Evolutionary conservation across 2,113 vertebrate genomes (phyloP).

Genomic region (Oncorhynchus keta): DNA sequence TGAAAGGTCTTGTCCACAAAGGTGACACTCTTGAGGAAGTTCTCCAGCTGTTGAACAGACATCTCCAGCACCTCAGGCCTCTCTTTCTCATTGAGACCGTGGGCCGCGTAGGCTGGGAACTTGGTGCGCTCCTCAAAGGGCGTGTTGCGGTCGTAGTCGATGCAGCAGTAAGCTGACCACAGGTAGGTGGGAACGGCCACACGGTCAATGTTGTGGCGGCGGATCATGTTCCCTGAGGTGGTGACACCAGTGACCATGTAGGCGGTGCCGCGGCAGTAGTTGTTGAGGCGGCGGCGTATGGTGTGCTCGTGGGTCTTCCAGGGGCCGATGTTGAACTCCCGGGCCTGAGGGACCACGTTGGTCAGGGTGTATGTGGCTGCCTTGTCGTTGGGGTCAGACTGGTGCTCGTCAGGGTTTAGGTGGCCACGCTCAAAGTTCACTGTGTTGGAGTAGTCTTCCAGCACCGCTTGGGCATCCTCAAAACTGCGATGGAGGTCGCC

Average conservation of each 20-base stretch:
- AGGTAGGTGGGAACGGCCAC: conserved; percentile 64
- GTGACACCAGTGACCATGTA: conserved; percentile 65
- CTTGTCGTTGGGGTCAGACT: conserved; percentile 60
- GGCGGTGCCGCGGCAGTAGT: conserved; percentile 63
- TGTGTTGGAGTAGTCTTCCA: conserved; percentile 64
- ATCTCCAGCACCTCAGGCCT: conserved; percentile 56
- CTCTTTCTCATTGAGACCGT: conserved; percentile 56
- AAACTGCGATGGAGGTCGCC: conserved; percentile 41
- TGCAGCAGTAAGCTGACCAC: conserved; percentile 70
- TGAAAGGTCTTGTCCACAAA: conserved; percentile 57
- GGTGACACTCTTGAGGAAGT: conserved; percentile 60
- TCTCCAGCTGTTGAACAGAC: conserved; percentile 57
- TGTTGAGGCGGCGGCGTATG: conserved; percentile 65
- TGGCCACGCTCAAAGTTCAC: conserved; percentile 71
- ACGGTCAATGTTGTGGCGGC: conserved; percentile 58
- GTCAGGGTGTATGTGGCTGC: conserved; percentile 78
- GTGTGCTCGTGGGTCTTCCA: conserved; percentile 71
- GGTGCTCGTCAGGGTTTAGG: conserved; percentile 76
- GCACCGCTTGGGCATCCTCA: conserved; percentile 62
- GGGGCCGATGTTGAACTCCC: conserved; percentile 69
- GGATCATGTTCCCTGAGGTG: conserved; percentile 59
- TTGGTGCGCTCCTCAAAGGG: conserved; percentile 59
- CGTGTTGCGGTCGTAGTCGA: conserved; percentile 64
- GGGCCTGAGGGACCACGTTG: conserved; percentile 75
- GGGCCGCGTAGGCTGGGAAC: conserved; percentile 59